Percentiles rank a stretch among this genome's conserved stretches.
Conservation (phyloP, 2,797 vertebrate genomes). For the Remorina albescens region DNA sequence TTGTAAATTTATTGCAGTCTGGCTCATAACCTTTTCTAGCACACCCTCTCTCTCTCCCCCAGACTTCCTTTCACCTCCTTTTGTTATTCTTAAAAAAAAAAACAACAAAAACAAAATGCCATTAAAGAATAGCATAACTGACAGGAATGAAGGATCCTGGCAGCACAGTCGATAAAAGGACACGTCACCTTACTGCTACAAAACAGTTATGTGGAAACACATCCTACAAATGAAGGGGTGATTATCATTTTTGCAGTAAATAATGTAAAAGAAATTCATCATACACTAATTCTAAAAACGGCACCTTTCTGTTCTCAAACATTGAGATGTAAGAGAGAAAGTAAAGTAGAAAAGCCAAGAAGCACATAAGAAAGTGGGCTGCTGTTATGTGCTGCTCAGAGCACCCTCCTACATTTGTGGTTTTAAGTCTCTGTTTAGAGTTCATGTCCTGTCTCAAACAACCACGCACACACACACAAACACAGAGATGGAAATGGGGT, state of each 20-base stretch:
- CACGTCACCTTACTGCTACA: background rate
- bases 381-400: conserved; percentile 15
- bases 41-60: conserved; percentile 20
- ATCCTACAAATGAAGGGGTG: background rate
- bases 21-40: conserved; percentile 44
- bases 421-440: conserved; percentile 51
- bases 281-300: background rate
- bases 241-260: background rate
- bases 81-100: conserved; percentile 29
- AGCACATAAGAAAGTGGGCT: conserved; percentile 15
- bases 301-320: background rate
- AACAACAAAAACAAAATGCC: conserved; percentile 35
- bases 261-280: background rate
- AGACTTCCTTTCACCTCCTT: conserved; percentile 41
- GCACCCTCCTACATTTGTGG: conserved; percentile 25
- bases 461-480: conserved; percentile 34
- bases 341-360: background rate
- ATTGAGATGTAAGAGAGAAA: background rate
- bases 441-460: conserved; percentile 51
- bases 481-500: conserved; percentile 33
- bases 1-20: conserved; percentile 47
- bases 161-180: background rate
- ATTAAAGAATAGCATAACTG: conserved; percentile 18
- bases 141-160: conserved; percentile 2
- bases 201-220: conserved; percentile 13